These are phyloP conservation scores for Gymnothorax javanicus DNA, from an alignment of 2,797 vertebrate genomes.

Conservation along the genomic window DNA sequence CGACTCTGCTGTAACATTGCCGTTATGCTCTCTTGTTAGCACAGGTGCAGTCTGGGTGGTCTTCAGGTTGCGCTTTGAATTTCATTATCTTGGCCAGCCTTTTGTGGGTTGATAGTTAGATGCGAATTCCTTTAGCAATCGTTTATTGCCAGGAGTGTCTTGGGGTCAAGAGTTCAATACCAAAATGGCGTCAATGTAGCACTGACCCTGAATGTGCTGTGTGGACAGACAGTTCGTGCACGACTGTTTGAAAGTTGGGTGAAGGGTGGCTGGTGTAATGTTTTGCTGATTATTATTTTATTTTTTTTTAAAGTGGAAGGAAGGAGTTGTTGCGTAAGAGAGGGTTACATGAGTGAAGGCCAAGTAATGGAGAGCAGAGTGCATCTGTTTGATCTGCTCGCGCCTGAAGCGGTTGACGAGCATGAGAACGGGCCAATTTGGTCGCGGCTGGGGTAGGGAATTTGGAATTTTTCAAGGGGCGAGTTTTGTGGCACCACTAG, in stretches of 20 bases:
- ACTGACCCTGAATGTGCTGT: not conserved
- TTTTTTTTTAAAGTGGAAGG: not conserved
- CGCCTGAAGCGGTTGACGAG: not conserved
- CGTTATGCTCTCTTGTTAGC: not conserved
- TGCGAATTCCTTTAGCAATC: not conserved
- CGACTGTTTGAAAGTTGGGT: not conserved
- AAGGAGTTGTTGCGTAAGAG: not conserved
- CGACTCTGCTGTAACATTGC: not conserved
- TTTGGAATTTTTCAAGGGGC: no score
- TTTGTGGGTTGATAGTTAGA: not conserved
- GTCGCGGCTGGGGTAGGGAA: no score
- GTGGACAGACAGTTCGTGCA: not conserved
- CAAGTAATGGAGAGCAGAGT: not conserved
- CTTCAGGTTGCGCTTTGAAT: not conserved
- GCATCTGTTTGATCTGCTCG: not conserved
- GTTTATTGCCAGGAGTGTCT: not conserved
- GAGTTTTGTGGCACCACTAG: no score
- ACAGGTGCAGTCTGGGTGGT: not conserved
- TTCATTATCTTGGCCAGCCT: conserved; percentile 2
- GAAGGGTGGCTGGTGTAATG: not conserved
- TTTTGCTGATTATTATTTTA: not conserved
- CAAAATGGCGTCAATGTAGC: not conserved
- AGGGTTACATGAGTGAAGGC: not conserved
- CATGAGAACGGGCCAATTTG: not conserved
- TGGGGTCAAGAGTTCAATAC: not conserved